phyloP scores from a whole-genome alignment of 2,113 vertebrate genomes.

The Jaculus jaculus region DNA sequence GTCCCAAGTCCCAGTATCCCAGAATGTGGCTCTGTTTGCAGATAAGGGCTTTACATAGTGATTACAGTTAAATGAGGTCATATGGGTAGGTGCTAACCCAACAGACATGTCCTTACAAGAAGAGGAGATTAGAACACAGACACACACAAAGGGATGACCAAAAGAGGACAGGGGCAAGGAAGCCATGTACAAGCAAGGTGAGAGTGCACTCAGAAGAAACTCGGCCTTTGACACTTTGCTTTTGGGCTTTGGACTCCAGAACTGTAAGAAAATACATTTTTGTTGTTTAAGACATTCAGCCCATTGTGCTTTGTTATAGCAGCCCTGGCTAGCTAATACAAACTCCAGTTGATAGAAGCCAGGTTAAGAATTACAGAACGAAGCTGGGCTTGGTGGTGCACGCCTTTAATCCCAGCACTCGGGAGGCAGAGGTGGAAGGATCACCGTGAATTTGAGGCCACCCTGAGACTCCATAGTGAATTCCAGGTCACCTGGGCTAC shows the following conservation, averaged over 20 bases:
- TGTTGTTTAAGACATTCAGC: not conserved
- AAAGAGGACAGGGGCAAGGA: accelerated
- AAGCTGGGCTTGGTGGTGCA: too few species aligned
- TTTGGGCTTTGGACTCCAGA: not conserved
- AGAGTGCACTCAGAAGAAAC: not conserved
- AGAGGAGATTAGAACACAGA: not conserved
- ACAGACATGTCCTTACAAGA: not conserved
- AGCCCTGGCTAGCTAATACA: not conserved
- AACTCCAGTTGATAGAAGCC: not conserved
- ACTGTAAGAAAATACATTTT: not conserved
- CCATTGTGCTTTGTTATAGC: not conserved
- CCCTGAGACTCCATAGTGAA: too few species aligned
- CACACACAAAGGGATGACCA: not conserved
- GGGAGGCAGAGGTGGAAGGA: too few species aligned
- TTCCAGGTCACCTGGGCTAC: too few species aligned
- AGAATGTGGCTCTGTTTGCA: not conserved
- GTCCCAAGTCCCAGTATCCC: not conserved
- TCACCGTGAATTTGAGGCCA: too few species aligned
- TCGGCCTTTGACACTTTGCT: not conserved
- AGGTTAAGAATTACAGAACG: not conserved
- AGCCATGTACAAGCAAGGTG: not conserved
- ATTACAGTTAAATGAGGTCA: not conserved
- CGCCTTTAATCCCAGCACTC: too few species aligned
- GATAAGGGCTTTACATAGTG: not conserved
- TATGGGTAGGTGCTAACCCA: not conserved